Evolutionary conservation across 2,888 invertebrate species (phyloP), one percentile per base, ranked within the genome.

Genomic region (Mystacides longicornis): DNA sequence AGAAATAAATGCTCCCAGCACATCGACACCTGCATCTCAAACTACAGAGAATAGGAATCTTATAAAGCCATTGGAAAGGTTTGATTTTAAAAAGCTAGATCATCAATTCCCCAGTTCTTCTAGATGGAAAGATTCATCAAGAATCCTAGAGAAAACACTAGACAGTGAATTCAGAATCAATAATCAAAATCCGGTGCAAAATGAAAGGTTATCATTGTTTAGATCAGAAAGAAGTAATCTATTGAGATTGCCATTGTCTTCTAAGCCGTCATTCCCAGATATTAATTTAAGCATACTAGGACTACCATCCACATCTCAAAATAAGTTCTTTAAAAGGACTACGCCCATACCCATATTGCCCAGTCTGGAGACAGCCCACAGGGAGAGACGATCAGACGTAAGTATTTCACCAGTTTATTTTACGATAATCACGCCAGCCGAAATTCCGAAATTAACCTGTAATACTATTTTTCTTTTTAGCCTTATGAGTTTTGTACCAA

Each of bases 1-100:
- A 61, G 55, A 75, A 53, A 76, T 74, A 52, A 74, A 68, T 3
- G 68, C 70, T 57, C 72, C 76, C 0, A 75, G 74, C 60, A 75
- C 77, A 11, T 77, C 77, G 2, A 76, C 77, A n/a, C 75, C 75
- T 2, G 69, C 68, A 14, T 19, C 45, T 19, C 45, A 45, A 14
- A 3, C 3, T 3, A 11, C 4, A 3, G 37, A 37, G 4, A 37
- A 14, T 37, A 37, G 37, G 16, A 14, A 37, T 37, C 16, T 37
- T 14, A n/a, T 37, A 14, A 37, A 37, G 14, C 37, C 37, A 37
- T 37, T n/a, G 37, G 16, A 16, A 37, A n/a, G n/a, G n/a, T n/a
- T n/a, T n/a, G n/a, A n/a, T n/a, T n/a, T n/a, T n/a, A n/a, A n/a
- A n/a, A n/a, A n/a, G n/a, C n/a, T n/a, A n/a, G n/a, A n/a, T n/a